These are phyloP conservation scores for Syngnathus scovelli DNA, from an alignment of 2,113 vertebrate species.

Conservation along the genomic window DNA sequence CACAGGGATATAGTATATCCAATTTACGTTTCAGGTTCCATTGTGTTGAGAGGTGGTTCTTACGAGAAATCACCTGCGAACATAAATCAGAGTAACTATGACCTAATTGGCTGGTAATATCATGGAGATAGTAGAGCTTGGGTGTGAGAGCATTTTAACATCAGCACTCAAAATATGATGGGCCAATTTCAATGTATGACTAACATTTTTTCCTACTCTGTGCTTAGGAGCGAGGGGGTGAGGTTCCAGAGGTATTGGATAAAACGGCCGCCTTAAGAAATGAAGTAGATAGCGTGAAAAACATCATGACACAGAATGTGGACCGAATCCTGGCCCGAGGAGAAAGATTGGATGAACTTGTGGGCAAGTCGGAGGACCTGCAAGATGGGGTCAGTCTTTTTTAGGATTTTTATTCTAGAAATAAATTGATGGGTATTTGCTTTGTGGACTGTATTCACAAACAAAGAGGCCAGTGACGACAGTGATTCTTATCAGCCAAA, in stretches of 20 bases:
- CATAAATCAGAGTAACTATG: too few species aligned
- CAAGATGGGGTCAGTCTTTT: conserved; percentile 79
- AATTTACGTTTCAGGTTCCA: too few species aligned
- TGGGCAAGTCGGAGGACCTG: conserved; percentile 85
- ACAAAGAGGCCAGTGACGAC: neutral
- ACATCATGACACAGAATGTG: conserved; percentile 89
- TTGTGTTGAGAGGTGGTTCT: too few species aligned
- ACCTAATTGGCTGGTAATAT: too few species aligned
- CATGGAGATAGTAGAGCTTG: too few species aligned
- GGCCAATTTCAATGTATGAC: neutral
- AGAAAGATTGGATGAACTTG: conserved; percentile 85
- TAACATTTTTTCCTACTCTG: neutral
- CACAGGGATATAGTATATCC: too few species aligned
- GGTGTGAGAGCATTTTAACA: too few species aligned
- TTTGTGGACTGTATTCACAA: neutral
- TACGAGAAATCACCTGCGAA: too few species aligned
- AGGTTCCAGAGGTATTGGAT: conserved; percentile 37
- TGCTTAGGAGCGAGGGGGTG: conserved; percentile 53
- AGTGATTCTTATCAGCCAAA: neutral
- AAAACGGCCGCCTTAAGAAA: conserved; percentile 72
- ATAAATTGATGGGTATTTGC: neutral
- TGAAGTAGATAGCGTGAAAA: conserved; percentile 85
- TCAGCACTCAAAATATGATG: neutral
- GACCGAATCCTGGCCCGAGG: conserved; percentile 89
- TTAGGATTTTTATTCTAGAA: neutral